Conservation (phyloP, 2,797 vertebrate species). For the Monodelphis domestica region DNA sequence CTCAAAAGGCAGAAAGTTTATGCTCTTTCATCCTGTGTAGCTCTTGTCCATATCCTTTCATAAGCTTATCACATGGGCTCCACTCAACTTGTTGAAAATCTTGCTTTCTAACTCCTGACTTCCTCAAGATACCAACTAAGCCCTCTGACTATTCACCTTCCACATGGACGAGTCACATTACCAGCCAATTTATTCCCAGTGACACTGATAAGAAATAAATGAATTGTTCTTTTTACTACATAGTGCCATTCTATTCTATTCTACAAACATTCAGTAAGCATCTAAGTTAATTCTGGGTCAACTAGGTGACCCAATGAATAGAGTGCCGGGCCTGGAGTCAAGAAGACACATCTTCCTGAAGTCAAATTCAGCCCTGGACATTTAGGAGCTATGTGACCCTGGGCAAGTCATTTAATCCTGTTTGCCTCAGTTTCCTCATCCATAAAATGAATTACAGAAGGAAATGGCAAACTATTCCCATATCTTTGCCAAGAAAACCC, state of each 20-base stretch:
- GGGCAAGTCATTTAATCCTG: no score
- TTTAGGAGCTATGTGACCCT: no score
- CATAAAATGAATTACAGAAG: no score
- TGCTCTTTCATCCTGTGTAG: neutral
- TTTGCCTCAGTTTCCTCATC: no score
- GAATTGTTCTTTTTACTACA: neutral
- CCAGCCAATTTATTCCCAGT: neutral
- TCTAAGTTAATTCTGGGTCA: no score
- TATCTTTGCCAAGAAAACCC: no score
- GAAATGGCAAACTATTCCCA: no score
- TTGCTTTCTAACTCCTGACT: neutral
- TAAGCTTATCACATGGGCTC: neutral
- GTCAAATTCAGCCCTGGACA: no score
- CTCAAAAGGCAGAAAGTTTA: neutral
- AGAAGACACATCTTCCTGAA: no score
- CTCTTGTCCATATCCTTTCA: neutral
- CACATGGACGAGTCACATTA: no score
- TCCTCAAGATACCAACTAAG: neutral
- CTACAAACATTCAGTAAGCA: neutral
- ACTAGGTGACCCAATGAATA: no score
- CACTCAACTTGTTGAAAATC: neutral
- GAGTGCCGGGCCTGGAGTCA: no score
- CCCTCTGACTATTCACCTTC: neutral
- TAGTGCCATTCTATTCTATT: neutral
- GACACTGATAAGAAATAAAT: neutral